Evolutionary conservation across 92 coral and sea anemone genomes (phyloP), one percentile per base, ranked within the genome.

Genomic region (Anthopleura xanthogrammica): DNA sequence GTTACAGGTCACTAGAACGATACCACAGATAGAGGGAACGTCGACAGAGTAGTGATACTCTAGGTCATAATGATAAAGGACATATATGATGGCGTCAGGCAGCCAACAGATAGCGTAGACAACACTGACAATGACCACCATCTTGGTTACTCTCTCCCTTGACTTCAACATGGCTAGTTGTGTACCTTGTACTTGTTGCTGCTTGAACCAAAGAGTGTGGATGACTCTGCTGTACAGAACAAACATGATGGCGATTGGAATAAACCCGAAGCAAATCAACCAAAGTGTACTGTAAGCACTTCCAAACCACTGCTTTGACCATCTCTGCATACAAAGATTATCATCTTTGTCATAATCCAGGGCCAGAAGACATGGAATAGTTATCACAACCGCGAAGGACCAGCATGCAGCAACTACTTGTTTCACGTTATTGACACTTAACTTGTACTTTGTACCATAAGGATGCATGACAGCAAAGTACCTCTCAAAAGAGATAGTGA

Each of bases 131-230:
- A 83, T 74, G 10, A 91, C 77, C n/a, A 88, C 90, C 94, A 91
- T 88, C 73, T 83, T 89, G 60, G 94, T 91, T 48, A 91, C 90
- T 22, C 92, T 86, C 83, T 91, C 88, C 70, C 94, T 70, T n/a
- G 86, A 80, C 78, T 72, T 88, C 74, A 88, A 41, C 24, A 91
- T 72, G 12, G 87, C 83, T 29, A 77, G 80, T 76, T 85, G 87
- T 22, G 84, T 81, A 40, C 84, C 76, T 81, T 81, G 74, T 19
- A 41, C 50, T 22, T 65, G 43, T 20, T 81, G 62, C 12, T 41
- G 85, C 77, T 83, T 88, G 60, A 88, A 88, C 91, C 91, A 88
- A 48, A 88, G 82, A n/a, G 77, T 60, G 68, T 79, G 58, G 22
- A 88, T 86, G 55, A 88, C 88, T 75, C 88, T 79, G 76, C 87